Evolutionary conservation across 2,888 invertebrate genomes (phyloP).

Genomic region (Dioctria rufipes): DNA sequence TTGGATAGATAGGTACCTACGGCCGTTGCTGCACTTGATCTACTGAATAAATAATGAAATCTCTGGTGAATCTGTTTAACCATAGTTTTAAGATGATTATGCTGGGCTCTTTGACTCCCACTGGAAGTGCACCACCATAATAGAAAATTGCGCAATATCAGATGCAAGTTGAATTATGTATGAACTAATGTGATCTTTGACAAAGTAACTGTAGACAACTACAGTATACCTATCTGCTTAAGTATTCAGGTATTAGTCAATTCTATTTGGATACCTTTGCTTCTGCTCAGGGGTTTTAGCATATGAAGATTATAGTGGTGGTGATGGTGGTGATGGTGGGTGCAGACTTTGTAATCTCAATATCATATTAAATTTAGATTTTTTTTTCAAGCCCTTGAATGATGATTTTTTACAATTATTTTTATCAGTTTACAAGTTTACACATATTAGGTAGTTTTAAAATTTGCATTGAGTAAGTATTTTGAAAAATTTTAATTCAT

Average conservation of each 20-base stretch:
- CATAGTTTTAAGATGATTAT: constrained; percentile 37
- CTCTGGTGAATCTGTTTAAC: constrained; percentile 46
- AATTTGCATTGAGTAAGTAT: too few relatives aligned
- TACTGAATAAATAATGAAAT: constrained; percentile 39
- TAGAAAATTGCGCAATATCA: constrained; percentile 51
- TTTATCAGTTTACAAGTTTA: too few relatives aligned
- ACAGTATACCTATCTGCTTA: constrained; percentile 26
- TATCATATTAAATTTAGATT: too few relatives aligned
- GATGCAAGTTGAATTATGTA: constrained; percentile 50
- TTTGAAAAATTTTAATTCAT: too few relatives aligned
- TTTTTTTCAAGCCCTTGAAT: too few relatives aligned
- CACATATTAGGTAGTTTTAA: too few relatives aligned
- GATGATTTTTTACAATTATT: too few relatives aligned
- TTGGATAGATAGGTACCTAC: constrained; percentile 1
- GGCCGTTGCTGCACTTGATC: constrained; percentile 41
- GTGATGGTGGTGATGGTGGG: neutral
- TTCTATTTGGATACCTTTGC: neutral
- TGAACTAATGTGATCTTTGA: constrained; percentile 44
- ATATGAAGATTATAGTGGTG: constrained; percentile 1
- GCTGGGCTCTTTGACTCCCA: constrained; percentile 35
- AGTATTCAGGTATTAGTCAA: constrained; percentile 37
- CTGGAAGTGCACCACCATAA: constrained; percentile 42
- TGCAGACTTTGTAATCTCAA: too few relatives aligned
- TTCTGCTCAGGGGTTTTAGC: neutral
- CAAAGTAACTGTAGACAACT: constrained; percentile 48